Evolutionary conservation across 2,888 invertebrate species (phyloP).

Genomic region (Drosophila peninsularis): DNA sequence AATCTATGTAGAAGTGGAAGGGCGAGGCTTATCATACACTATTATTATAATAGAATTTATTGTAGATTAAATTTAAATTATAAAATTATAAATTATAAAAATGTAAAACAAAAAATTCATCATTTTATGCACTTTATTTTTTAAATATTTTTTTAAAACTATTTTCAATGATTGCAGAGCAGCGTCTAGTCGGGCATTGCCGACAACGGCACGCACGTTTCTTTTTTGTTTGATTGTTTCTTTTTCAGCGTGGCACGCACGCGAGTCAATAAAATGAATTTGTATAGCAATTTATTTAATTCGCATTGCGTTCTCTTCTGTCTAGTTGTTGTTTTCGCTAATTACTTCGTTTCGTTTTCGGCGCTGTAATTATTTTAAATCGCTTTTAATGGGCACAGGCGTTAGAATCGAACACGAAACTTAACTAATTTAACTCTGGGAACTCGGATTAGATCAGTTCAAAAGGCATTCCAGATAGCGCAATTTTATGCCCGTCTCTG

Average conservation of each 20-base stretch:
- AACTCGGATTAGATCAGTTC: conserved; percentile 13
- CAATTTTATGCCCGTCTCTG: conserved; percentile 1
- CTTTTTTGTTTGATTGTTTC: conserved; percentile 12
- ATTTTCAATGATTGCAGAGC: neutral
- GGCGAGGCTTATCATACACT: too few relatives aligned
- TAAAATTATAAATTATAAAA: too few relatives aligned
- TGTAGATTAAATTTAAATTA: too few relatives aligned
- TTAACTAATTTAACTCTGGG: neutral
- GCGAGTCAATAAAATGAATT: conserved; percentile 63
- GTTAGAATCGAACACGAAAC: conserved; percentile 23
- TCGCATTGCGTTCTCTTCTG: conserved; percentile 35
- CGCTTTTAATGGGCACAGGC: conserved; percentile 28
- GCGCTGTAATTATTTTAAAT: conserved; percentile 58
- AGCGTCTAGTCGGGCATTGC: neutral
- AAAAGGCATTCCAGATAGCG: neutral
- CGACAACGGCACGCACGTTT: neutral
- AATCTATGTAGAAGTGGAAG: neutral
- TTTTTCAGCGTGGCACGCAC: conserved; percentile 60
- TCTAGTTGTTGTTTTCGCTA: conserved; percentile 19
- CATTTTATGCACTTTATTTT: too few relatives aligned
- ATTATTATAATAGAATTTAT: too few relatives aligned
- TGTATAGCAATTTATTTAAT: conserved; percentile 69
- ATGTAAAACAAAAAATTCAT: too few relatives aligned
- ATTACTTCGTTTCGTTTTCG: conserved; percentile 46
- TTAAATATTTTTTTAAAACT: too few relatives aligned